Evolutionary conservation across 1,140 invertebrate species (phyloP).

Genomic region (Drosophila subpulchrella): DNA sequence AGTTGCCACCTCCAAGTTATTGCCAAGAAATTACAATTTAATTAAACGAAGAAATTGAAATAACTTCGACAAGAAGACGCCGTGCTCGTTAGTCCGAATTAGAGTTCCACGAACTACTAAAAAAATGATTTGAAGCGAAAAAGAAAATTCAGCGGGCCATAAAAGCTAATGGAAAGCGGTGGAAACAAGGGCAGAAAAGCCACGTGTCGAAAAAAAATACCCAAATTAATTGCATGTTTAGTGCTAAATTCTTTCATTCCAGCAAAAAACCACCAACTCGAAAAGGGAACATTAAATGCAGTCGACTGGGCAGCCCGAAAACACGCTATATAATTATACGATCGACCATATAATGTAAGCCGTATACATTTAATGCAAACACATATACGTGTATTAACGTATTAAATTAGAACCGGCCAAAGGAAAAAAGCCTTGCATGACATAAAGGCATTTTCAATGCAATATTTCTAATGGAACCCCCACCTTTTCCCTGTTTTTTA

Average conservation of each 20-base stretch:
- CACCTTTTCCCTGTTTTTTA: neutral
- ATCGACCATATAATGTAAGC: conserved; percentile 49
- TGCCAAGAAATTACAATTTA: conserved; percentile 41
- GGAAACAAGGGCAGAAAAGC: conserved; percentile 6
- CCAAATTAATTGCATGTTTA: conserved; percentile 65
- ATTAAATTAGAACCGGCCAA: conserved; percentile 48
- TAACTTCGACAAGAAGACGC: conserved; percentile 7
- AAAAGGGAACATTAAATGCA: conserved; percentile 45
- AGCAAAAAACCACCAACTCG: conserved; percentile 1
- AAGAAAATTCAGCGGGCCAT: conserved; percentile 34
- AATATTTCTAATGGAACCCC: conserved; percentile 40
- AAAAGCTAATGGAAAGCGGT: conserved; percentile 24
- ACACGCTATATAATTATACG: conserved; percentile 71
- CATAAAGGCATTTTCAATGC: conserved; percentile 60
- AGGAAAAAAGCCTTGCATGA: conserved; percentile 65
- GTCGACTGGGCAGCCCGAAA: conserved; percentile 44
- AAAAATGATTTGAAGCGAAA: conserved; percentile 26
- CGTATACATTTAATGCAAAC: conserved; percentile 29
- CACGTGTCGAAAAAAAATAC: conserved; percentile 28
- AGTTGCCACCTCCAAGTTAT: conserved; percentile 13
- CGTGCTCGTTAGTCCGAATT: conserved; percentile 15
- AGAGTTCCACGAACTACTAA: conserved; percentile 27
- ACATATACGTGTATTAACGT: conserved; percentile 26
- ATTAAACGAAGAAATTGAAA: conserved; percentile 34
- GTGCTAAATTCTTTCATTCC: conserved; percentile 71